Conservation (phyloP, 2,797 vertebrate species). For the Chromis chromis region DNA sequence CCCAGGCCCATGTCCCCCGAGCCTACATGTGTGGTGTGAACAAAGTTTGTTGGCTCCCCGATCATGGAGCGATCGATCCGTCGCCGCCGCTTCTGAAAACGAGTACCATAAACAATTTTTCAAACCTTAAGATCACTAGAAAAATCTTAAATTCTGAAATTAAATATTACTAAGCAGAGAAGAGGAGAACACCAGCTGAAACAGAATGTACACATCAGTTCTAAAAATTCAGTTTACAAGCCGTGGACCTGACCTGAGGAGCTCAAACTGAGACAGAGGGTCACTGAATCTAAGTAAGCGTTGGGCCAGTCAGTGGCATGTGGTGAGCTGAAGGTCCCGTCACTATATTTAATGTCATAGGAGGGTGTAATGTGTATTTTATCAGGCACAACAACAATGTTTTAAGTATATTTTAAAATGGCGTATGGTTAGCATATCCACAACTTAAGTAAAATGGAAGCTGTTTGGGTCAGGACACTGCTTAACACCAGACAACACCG, state of each 20-base stretch:
- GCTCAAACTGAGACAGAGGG: conserved; percentile 3
- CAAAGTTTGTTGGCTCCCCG: conserved; percentile 91
- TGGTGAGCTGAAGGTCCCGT: conserved; percentile 4
- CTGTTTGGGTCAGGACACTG: background rate
- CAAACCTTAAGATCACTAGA: background rate
- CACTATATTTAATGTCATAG: background rate
- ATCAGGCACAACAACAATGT: background rate
- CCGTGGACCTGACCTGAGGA: background rate
- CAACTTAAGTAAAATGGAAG: background rate
- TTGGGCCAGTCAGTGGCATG: background rate
- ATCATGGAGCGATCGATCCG: conserved; percentile 91
- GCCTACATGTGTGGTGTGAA: conserved; percentile 90
- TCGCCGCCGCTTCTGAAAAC: conserved; percentile 85
- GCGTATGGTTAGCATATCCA: too few species aligned
- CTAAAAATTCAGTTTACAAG: too few species aligned
- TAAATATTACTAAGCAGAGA: too few species aligned
- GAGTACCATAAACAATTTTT: background rate
- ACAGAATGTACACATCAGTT: background rate
- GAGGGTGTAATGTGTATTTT: background rate
- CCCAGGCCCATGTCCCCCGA: conserved; percentile 86
- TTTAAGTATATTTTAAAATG: background rate
- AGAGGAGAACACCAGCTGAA: background rate
- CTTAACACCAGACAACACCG: background rate
- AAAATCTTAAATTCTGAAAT: too few species aligned
- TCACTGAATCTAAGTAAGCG: background rate